These are phyloP conservation scores for Apoderus coryli DNA, from an alignment of 2,888 invertebrate species.

Conservation along the genomic window DNA sequence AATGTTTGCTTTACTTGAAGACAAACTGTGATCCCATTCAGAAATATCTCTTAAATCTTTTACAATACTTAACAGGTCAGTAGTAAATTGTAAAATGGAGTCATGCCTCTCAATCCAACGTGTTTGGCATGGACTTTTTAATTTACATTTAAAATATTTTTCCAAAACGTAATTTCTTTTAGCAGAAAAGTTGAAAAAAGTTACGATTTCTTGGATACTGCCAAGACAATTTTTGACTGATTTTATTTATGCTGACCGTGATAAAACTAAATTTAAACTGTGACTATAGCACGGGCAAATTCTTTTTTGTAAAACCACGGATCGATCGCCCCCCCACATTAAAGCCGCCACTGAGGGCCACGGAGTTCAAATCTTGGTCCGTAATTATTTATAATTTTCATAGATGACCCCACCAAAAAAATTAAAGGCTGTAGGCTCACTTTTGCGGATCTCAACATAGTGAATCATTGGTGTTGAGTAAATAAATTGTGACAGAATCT, in stretches of 20 bases:
- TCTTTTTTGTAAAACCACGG: too few species aligned
- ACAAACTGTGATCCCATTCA: not conserved
- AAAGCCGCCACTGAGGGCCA: too few species aligned
- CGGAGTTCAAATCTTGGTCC: too few species aligned
- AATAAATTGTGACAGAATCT: too few species aligned
- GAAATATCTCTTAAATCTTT: constrained; percentile 1
- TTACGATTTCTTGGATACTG: constrained; percentile 4
- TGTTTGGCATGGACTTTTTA: constrained; percentile 7
- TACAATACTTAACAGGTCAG: constrained; percentile 4
- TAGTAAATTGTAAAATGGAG: constrained; percentile 6
- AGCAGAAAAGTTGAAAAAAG: not conserved
- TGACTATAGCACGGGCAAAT: constrained; percentile 8
- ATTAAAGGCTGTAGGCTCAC: too few species aligned
- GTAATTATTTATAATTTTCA: too few species aligned
- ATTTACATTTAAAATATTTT: constrained; percentile 3
- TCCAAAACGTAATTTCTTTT: constrained; percentile 4
- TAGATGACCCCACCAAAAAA: too few species aligned
- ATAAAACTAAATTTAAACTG: constrained; percentile 6
- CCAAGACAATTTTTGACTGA: constrained; percentile 6
- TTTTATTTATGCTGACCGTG: constrained; percentile 1
- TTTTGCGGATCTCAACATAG: too few species aligned
- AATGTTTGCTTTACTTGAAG: constrained; percentile 2
- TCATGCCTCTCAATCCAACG: constrained; percentile 8
- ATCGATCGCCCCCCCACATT: too few species aligned
- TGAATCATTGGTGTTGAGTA: too few species aligned